These are phyloP conservation scores for Schizaphis graminum DNA, from an alignment of 2,888 invertebrate genomes.

Conservation along the genomic window DNA sequence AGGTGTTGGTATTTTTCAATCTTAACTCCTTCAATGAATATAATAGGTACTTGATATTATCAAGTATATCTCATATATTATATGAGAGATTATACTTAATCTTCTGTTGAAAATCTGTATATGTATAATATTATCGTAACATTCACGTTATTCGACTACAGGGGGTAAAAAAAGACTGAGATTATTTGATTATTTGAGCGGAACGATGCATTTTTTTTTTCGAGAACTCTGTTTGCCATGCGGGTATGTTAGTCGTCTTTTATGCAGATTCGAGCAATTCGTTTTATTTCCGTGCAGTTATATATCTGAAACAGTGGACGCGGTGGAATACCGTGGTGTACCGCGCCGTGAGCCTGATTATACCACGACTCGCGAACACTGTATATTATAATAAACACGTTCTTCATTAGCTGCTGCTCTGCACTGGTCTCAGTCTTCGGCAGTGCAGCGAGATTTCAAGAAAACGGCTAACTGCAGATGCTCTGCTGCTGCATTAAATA, in stretches of 20 bases:
- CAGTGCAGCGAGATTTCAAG: neutral
- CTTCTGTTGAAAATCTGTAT: neutral
- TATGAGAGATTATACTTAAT: neutral
- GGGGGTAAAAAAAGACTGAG: neutral
- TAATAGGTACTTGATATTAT: neutral
- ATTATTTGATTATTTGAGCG: neutral
- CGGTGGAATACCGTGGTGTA: neutral
- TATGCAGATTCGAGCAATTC: neutral
- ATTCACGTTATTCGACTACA: neutral
- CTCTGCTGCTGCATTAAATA: neutral
- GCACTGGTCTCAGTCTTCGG: neutral
- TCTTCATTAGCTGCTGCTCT: slow-evolving; percentile 7
- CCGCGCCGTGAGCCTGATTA: neutral
- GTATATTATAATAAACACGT: slow-evolving; percentile 5
- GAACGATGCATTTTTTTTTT: neutral
- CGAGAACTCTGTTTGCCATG: neutral
- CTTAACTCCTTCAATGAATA: neutral
- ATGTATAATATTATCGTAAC: neutral
- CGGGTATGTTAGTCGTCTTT: neutral
- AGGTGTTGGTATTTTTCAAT: neutral
- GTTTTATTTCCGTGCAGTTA: neutral
- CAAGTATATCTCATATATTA: too few relatives aligned
- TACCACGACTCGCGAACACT: neutral
- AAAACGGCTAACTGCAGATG: slow-evolving; percentile 9
- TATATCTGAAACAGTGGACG: neutral